phyloP scores from a whole-genome alignment of 2,888 invertebrate genomes.

The Phengaris arion region DNA sequence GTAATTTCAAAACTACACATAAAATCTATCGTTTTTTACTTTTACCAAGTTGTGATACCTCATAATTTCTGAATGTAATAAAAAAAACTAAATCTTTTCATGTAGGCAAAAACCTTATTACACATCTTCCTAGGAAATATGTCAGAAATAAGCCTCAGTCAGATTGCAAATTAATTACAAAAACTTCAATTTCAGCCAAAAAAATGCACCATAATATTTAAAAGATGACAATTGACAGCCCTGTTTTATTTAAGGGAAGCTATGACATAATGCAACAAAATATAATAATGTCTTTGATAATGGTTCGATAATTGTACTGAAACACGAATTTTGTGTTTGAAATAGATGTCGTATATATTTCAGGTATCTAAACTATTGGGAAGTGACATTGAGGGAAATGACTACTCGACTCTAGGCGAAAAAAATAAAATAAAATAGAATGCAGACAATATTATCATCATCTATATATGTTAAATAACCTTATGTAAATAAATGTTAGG shows the following conservation, averaged over 20 bases:
- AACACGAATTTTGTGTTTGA: neutral
- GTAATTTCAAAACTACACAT: too few species aligned
- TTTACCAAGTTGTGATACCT: too few species aligned
- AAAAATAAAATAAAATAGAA: too few species aligned
- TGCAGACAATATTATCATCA: neutral
- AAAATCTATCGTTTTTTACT: too few species aligned
- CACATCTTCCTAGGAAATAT: neutral
- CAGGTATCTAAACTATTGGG: neutral
- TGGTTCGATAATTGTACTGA: neutral
- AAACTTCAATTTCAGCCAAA: neutral
- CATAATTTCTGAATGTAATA: too few species aligned
- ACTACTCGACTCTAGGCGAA: too few species aligned
- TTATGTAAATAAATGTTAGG: neutral
- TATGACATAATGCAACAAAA: slow-evolving; percentile 5
- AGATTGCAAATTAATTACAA: neutral
- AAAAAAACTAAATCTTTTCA: too few species aligned
- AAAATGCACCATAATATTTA: neutral
- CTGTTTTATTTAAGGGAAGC: neutral
- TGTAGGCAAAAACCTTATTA: neutral
- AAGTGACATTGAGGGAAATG: neutral
- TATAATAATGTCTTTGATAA: slow-evolving; percentile 6
- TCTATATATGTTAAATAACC: neutral
- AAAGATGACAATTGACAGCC: neutral
- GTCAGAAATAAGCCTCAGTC: neutral
- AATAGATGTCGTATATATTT: neutral